Base-by-base conservation (phyloP, 2,113 vertebrate species). In the Sebastes fasciatus region DNA sequence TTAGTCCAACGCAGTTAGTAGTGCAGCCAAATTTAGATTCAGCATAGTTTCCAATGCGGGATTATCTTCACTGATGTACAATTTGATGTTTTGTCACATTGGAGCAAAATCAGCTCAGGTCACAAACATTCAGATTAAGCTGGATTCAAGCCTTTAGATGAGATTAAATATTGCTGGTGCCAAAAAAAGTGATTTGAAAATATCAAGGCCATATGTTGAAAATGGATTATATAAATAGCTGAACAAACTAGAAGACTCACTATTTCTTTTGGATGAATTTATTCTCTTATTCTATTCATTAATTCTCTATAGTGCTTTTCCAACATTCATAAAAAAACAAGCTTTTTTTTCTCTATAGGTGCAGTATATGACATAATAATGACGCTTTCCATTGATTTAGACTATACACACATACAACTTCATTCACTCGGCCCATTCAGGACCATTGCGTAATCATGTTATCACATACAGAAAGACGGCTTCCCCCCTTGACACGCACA, bases 291-390 rank as follows among this genome's bases (percentile, higher is more conserved):
- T 81, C 40, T 83, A 69, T 90, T 91, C 55, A 79, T 92, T 93
- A 87, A 86, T 90, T 92, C 60, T 82, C 86, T 87, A 93, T 91
- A 94, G 85, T 86, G 80, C 78, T 89, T 91, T 90, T 89, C 34
- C 23, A 77, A 92, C 92, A 94, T 94, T 92, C 77, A 93, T 95
- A 76, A 91, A 91, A 94, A 94, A 92, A 90, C 52, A 70, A 80
- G 62, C 66, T 51, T 75, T 80, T 80, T 69, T 17, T 72, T 73
- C 54, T 60, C 73, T 88, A 72, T 86, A 78, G 82, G 80, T 93
- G 88, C 77, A 88, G 84, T 91, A 90, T 90, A 92, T 92, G 86
- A 89, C 91, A 90, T 88, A 85, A 82, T 90, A 86, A 90, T 88
- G 82, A 91, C 40, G 81, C 80, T 82, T 90, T 85, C 78, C 78